These are phyloP conservation scores for Caenorhabditis sp. DNA, from an alignment of 2,888 invertebrate species.

Conservation along the genomic window DNA sequence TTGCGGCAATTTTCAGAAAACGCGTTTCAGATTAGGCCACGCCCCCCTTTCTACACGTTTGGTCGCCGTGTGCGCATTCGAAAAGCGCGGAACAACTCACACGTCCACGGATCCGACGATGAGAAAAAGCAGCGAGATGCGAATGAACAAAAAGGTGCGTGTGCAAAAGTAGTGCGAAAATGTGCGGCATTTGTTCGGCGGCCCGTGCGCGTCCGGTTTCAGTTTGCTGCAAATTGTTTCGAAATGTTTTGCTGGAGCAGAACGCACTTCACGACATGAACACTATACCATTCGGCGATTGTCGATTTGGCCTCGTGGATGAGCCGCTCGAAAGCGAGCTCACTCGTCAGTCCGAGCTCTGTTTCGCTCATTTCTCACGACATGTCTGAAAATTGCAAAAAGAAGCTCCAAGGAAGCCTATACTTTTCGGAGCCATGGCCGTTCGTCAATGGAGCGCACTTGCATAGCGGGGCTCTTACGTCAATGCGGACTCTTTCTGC, in stretches of 20 bases:
- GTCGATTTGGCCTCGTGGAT: slow-evolving; percentile 45
- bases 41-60: too few species aligned
- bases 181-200: slow-evolving; percentile 33
- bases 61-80: too few species aligned
- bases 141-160: slow-evolving; percentile 41
- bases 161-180: slow-evolving; percentile 54
- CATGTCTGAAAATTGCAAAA: too few species aligned
- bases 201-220: slow-evolving; percentile 18
- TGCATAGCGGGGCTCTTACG: too few species aligned
- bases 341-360: slow-evolving; percentile 42
- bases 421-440: too few species aligned
- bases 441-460: too few species aligned
- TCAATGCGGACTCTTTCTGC: too few species aligned
- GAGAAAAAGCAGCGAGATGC: slow-evolving; percentile 44
- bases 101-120: slow-evolving; percentile 62
- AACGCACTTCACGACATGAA: slow-evolving; percentile 57
- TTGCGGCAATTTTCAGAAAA: not conserved
- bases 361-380: not conserved
- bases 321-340: slow-evolving; percentile 41
- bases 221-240: slow-evolving; percentile 42
- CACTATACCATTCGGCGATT: slow-evolving; percentile 59
- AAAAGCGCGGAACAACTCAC: slow-evolving; percentile 36
- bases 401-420: too few species aligned
- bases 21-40: too few species aligned
- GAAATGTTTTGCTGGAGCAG: slow-evolving; percentile 9